Evolutionary conservation across 1,140 invertebrate genomes (phyloP).

Genomic region (Aphelenchoides besseyi): DNA sequence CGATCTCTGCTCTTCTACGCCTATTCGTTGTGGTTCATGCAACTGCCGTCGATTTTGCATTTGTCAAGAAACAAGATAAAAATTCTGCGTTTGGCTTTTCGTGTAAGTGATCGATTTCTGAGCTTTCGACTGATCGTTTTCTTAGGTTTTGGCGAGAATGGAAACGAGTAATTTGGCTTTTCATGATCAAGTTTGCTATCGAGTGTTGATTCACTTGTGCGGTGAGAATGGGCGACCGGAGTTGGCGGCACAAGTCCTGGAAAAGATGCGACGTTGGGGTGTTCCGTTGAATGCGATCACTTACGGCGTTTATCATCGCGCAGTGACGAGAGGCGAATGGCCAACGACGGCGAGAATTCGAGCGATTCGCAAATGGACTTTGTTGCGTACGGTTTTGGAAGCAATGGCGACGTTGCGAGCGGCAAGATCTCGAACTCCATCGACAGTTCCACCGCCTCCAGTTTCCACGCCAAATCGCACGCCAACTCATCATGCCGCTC

Average conservation of each 20-base stretch:
- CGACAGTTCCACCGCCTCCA: neutral
- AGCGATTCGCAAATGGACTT: constrained; percentile 45
- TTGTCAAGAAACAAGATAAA: constrained; percentile 70
- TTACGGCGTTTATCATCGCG: constrained; percentile 78
- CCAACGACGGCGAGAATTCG: constrained; percentile 43
- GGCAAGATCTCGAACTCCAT: neutral
- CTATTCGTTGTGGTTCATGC: constrained; percentile 89
- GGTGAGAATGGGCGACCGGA: constrained; percentile 87
- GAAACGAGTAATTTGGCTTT: constrained; percentile 40
- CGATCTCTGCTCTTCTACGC: constrained; percentile 69
- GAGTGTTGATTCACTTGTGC: constrained; percentile 96
- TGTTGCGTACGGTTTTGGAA: neutral
- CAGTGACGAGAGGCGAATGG: constrained; percentile 56
- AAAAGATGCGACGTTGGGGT: constrained; percentile 88
- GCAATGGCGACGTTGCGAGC: neutral
- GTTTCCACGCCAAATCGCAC: neutral
- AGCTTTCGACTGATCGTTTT: constrained; percentile 41
- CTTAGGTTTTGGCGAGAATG: constrained; percentile 46
- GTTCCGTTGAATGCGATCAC: constrained; percentile 95
- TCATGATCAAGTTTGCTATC: constrained; percentile 79
- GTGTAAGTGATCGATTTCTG: constrained; percentile 30
- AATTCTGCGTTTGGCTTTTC: constrained; percentile 64
- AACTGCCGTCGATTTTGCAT: constrained; percentile 77
- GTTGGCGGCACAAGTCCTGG: constrained; percentile 86
- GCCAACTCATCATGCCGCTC: neutral